Percentiles rank a stretch among this genome's conserved stretches.
These are phyloP conservation scores for Plagiodera versicolora DNA, from an alignment of 2,888 invertebrate species.

Conservation along the genomic window DNA sequence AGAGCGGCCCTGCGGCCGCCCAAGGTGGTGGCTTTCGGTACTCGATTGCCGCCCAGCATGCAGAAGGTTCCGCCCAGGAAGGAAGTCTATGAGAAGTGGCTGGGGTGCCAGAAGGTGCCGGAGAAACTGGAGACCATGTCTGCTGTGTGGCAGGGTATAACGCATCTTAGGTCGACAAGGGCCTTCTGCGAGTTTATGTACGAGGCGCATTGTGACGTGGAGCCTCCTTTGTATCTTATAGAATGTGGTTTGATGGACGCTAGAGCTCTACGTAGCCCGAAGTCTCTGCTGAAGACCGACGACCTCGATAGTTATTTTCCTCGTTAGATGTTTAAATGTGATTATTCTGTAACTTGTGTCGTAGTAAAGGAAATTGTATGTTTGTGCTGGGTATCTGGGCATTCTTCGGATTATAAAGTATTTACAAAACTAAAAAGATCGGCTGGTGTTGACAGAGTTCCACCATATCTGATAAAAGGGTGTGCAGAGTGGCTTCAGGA, in stretches of 20 bases:
- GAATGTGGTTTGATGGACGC: conserved; percentile 59
- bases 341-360: too few species aligned
- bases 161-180: conserved; percentile 62
- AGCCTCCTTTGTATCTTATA: conserved; percentile 58
- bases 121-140: conserved; percentile 64
- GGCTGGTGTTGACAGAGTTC: too few species aligned
- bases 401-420: too few species aligned
- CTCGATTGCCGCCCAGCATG: conserved; percentile 32
- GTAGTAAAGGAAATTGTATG: not conserved
- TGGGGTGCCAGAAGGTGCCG: conserved; percentile 59
- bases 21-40: conserved; percentile 30
- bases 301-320: not conserved
- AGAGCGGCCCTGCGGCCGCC: conserved; percentile 28
- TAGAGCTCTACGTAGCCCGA: conserved; percentile 10
- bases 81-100: conserved; percentile 60
- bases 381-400: too few species aligned
- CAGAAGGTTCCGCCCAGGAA: conserved; percentile 45
- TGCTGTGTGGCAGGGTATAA: conserved; percentile 65
- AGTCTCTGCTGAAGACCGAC: not conserved
- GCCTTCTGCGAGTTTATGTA: conserved; percentile 59
- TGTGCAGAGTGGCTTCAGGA: too few species aligned
- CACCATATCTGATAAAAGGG: too few species aligned
- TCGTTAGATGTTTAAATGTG: not conserved
- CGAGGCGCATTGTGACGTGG: conserved; percentile 59
- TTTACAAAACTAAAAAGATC: too few species aligned